Conservation (phyloP, 2,888 invertebrate genomes). For the Himalopsyche kuldschensis region DNA sequence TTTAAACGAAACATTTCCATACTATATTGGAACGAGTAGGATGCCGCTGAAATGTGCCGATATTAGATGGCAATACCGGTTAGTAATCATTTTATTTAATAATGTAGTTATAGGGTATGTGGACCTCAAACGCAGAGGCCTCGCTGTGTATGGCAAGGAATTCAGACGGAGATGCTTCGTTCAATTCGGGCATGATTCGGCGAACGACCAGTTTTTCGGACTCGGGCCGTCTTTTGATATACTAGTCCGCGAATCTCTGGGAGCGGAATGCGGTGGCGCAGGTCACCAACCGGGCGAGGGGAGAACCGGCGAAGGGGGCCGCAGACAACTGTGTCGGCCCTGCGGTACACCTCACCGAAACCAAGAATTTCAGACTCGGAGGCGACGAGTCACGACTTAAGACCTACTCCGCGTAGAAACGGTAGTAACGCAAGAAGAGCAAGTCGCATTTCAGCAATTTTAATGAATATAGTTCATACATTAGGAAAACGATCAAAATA, state of each 20-base stretch:
- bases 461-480: neutral
- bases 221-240: neutral
- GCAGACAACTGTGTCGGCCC: constrained; percentile 8
- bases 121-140: neutral
- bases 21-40: too few species aligned
- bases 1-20: too few species aligned
- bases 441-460: neutral
- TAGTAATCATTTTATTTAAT: too few species aligned
- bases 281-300: constrained; percentile 40
- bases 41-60: too few species aligned
- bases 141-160: neutral
- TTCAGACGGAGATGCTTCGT: neutral
- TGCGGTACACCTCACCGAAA: neutral
- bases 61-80: too few species aligned
- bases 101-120: too few species aligned
- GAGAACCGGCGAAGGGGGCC: constrained; percentile 42
- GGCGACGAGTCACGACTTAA: neutral
- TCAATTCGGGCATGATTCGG: neutral
- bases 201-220: constrained; percentile 43
- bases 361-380: neutral
- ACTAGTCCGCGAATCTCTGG: constrained; percentile 20
- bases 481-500: too few species aligned
- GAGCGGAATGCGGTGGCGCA: constrained; percentile 37
- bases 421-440: neutral
- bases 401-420: neutral